These are phyloP conservation scores for Monochamus alternatus DNA, from an alignment of 2,888 invertebrate species.

Conservation along the genomic window DNA sequence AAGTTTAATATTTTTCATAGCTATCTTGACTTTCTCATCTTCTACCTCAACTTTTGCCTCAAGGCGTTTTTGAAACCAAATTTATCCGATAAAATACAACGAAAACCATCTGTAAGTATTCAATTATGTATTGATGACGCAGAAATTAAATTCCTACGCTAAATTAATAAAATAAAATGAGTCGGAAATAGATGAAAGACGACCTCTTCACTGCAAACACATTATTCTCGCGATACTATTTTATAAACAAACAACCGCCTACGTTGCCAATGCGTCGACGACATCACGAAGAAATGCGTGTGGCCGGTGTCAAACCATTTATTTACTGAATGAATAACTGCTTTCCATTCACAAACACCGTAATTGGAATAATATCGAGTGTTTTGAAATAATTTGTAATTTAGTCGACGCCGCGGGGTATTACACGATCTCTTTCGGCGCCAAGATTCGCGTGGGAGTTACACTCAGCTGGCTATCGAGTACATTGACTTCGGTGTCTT, in stretches of 20 bases:
- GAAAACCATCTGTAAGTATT: no score
- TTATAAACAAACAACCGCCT: slow-evolving; percentile 4
- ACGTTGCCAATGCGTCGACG: background rate
- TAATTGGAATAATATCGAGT: background rate
- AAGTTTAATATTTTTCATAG: no score
- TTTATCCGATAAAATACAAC: no score
- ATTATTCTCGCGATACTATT: background rate
- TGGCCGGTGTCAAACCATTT: slow-evolving; percentile 1
- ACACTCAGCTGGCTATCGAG: background rate
- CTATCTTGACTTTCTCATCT: no score
- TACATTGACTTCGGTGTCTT: background rate
- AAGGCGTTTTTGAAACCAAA: no score
- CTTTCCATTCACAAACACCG: slow-evolving; percentile 22
- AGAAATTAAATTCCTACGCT: no score
- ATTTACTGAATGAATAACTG: slow-evolving; percentile 18
- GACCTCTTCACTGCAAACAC: background rate
- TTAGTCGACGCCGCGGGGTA: background rate
- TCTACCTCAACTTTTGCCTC: no score
- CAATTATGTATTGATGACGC: no score
- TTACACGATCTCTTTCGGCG: slow-evolving; percentile 1
- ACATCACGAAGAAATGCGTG: background rate
- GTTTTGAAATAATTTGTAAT: background rate
- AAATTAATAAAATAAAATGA: no score
- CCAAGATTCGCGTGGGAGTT: background rate
- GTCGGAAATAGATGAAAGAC: background rate